Conservation (phyloP, 1,140 invertebrate genomes). For the Microplitis mediator region DNA sequence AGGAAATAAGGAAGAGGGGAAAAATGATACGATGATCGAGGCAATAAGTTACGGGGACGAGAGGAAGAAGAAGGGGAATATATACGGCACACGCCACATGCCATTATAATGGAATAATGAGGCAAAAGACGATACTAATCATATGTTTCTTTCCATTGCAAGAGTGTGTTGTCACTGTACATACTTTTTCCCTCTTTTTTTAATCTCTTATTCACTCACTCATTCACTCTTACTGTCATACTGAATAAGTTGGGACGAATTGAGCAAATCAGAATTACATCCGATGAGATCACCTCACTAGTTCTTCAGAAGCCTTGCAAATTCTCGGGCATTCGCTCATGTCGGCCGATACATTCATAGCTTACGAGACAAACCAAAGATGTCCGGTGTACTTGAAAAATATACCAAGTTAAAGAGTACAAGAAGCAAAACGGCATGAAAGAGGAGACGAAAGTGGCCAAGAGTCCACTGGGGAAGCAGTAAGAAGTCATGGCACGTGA, state of each 20-base stretch:
- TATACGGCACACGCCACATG: slow-evolving; percentile 59
- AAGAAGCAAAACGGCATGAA: neutral
- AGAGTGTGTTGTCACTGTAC: slow-evolving; percentile 36
- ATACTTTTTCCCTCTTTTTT: slow-evolving; percentile 18
- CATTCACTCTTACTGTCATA: slow-evolving; percentile 37
- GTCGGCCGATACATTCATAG: neutral
- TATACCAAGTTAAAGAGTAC: neutral
- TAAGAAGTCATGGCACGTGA: slow-evolving; percentile 57
- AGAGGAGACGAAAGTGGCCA: neutral
- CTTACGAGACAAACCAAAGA: neutral
- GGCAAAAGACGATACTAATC: slow-evolving; percentile 59
- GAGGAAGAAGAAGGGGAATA: slow-evolving; percentile 13
- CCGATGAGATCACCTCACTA: slow-evolving; percentile 57
- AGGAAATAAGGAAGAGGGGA: slow-evolving; percentile 28
- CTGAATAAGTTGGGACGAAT: slow-evolving; percentile 52
- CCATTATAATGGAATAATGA: slow-evolving; percentile 61
- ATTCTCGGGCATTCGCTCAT: slow-evolving; percentile 18
- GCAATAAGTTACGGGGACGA: slow-evolving; percentile 39
- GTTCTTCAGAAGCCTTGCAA: slow-evolving; percentile 41
- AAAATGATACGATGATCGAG: slow-evolving; percentile 38
- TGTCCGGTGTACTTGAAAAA: slow-evolving; percentile 11
- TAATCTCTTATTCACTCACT: slow-evolving; percentile 11
- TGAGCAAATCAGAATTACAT: slow-evolving; percentile 61
- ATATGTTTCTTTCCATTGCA: slow-evolving; percentile 50
- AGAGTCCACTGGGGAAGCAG: slow-evolving; percentile 21